Evolutionary conservation across 1,140 invertebrate genomes (phyloP).

Genomic region (Drosophila teissieri): DNA sequence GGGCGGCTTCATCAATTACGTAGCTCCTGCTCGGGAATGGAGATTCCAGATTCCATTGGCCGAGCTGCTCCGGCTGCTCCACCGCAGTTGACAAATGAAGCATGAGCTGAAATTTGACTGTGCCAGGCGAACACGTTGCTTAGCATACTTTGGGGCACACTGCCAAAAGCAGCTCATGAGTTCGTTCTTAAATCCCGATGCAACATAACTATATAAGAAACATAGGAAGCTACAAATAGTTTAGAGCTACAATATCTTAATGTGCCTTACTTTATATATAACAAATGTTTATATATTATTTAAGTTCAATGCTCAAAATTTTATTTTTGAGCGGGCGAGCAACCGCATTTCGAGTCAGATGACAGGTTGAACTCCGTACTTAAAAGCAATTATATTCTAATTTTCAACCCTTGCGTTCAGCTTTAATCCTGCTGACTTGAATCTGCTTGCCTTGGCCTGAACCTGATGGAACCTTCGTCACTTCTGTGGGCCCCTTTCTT

Average conservation of each 20-base stretch:
- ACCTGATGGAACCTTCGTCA: constrained; percentile 61
- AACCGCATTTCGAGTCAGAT: not conserved
- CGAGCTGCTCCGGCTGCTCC: not conserved
- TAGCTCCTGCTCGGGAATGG: not conserved
- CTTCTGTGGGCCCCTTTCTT: constrained; percentile 27
- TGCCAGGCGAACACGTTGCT: constrained; percentile 24
- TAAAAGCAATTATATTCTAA: constrained; percentile 2
- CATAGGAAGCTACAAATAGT: too few species aligned
- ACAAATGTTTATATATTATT: too few species aligned
- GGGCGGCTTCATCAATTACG: constrained; percentile 76
- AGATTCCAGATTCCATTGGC: not conserved
- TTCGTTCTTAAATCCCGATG: too few species aligned
- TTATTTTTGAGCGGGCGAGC: too few species aligned
- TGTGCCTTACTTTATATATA: too few species aligned
- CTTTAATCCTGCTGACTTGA: constrained; percentile 1
- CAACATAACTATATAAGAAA: too few species aligned
- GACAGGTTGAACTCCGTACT: not conserved
- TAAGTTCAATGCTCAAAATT: too few species aligned
- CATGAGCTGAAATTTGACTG: constrained; percentile 65
- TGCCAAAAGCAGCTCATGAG: constrained; percentile 7
- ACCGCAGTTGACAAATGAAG: constrained; percentile 77
- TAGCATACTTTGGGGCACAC: constrained; percentile 30
- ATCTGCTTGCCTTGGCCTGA: constrained; percentile 13
- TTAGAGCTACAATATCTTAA: too few species aligned
- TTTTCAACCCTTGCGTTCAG: not conserved